These are phyloP conservation scores for Oxystoma pomonae DNA, from an alignment of 2,888 invertebrate genomes.

Conservation along the genomic window DNA sequence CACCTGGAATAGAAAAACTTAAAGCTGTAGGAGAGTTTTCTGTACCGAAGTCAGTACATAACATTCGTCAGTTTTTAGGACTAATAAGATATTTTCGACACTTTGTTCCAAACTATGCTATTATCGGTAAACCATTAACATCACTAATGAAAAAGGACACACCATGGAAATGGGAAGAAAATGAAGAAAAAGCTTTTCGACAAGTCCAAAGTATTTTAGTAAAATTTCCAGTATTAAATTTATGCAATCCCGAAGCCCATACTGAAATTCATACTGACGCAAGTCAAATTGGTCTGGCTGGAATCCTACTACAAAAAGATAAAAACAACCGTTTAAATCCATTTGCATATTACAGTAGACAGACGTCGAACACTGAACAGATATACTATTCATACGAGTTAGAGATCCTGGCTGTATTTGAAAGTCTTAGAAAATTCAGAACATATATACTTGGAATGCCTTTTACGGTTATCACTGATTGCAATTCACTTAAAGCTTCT, in stretches of 20 bases:
- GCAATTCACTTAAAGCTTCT: conserved; percentile 33
- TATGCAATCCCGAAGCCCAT: conserved; percentile 25
- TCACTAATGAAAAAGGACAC: conserved; percentile 21
- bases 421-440: conserved; percentile 36
- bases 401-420: conserved; percentile 39
- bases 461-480: conserved; percentile 40
- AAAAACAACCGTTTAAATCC: conserved; percentile 26
- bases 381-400: conserved; percentile 39
- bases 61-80: conserved; percentile 33
- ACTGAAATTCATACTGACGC: conserved; percentile 36
- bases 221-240: conserved; percentile 19
- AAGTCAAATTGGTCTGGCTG: conserved; percentile 30
- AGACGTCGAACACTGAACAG: conserved; percentile 35
- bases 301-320: conserved; percentile 33
- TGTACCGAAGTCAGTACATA: conserved; percentile 26
- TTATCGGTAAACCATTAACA: conserved; percentile 30
- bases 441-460: conserved; percentile 34
- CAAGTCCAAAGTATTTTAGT: conserved; percentile 16
- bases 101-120: conserved; percentile 31
- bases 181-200: conserved; percentile 22
- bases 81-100: conserved; percentile 33
- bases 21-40: conserved; percentile 29
- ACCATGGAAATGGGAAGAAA: conserved; percentile 19
- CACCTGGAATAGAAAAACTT: conserved; percentile 31
- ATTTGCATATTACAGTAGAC: conserved; percentile 37